Base-by-base conservation (phyloP, 2,888 invertebrate genomes). In the Heliconius aoede region DNA sequence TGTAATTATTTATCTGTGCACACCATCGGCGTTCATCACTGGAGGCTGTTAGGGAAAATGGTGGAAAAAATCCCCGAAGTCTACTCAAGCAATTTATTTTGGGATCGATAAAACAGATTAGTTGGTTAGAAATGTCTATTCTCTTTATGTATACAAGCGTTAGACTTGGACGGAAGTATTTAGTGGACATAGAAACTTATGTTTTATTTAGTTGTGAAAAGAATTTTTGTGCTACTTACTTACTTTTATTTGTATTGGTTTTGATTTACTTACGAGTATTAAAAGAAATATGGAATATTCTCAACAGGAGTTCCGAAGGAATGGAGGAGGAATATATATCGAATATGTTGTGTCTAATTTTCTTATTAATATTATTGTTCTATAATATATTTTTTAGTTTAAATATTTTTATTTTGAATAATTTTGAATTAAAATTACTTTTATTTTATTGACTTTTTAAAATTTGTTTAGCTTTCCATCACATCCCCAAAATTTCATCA, bases 91-190 rank as follows among this genome's bases (percentile, higher is more conserved):
- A 78, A 76, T 78, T 78, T 76, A 78, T 78, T 78, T 71, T 58
- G 73, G 60, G 78, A 76, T 78, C 78, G 78, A 78, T 78, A 78
- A 73, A 76, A 78, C 76, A 76, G 78, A 78, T 78, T 78, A 78
- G 76, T 76, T 58, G 76, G 69, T 76, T 68, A 64, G 76, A 73
- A 72, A 62, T 51, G 75, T 28, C 67, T 72, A 30, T 72, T 74
- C 72, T 61, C 68, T 67, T 68, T 68, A 67, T 73, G 62, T 58
- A 60, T 51, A 32, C 30, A 24, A 55, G 18, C 64, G n/a, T 51
- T 28, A 4, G 13, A 13, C 30, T 51, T 51, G 65, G 18, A 67
- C n/a, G 8, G 40, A 67, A 18, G 24, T 67, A 26, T 8, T 67
- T 40, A 67, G 4, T 24, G 24, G 24, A 21, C 24, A 61, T 58